Evolutionary conservation across 1,140 invertebrate species (phyloP).

Genomic region (Drosophila ohnishii): DNA sequence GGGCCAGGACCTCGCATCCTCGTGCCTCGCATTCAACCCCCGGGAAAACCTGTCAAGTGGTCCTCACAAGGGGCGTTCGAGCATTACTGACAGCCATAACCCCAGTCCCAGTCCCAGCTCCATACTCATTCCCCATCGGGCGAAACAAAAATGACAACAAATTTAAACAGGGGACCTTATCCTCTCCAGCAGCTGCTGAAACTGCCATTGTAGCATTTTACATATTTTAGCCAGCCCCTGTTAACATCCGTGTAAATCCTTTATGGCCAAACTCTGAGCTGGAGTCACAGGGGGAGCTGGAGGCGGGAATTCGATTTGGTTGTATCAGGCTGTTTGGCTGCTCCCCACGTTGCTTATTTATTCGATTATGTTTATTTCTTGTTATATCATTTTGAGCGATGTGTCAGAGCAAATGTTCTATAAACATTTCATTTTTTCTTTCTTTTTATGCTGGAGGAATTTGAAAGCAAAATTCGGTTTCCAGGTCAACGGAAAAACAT

Average conservation of each 20-base stretch:
- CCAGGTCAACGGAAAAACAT: slow-evolving; percentile 32
- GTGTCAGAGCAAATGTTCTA: slow-evolving; percentile 42
- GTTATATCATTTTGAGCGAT: slow-evolving; percentile 53
- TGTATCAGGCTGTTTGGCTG: slow-evolving; percentile 32
- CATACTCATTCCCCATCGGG: slow-evolving; percentile 20
- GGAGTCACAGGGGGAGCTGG: neutral
- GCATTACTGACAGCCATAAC: slow-evolving; percentile 62
- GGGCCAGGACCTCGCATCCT: slow-evolving; percentile 16
- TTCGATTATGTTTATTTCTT: slow-evolving; percentile 79
- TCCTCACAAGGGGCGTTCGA: slow-evolving; percentile 64
- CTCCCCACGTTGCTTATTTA: slow-evolving; percentile 60
- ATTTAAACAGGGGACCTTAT: slow-evolving; percentile 59
- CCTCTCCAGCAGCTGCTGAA: slow-evolving; percentile 17
- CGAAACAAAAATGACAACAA: slow-evolving; percentile 63
- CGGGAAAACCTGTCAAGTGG: slow-evolving; percentile 66
- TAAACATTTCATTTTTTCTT: slow-evolving; percentile 44
- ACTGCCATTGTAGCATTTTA: slow-evolving; percentile 62
- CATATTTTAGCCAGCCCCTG: slow-evolving; percentile 67
- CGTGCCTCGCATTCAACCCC: neutral
- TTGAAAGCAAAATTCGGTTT: slow-evolving; percentile 3
- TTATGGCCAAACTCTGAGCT: slow-evolving; percentile 65
- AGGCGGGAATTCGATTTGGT: slow-evolving; percentile 68
- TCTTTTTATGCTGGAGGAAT: neutral
- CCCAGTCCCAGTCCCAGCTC: slow-evolving; percentile 5
- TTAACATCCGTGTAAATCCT: slow-evolving; percentile 79